Evolutionary conservation across 2,797 vertebrate species (phyloP).

Genomic region (Gobio occitaniae): DNA sequence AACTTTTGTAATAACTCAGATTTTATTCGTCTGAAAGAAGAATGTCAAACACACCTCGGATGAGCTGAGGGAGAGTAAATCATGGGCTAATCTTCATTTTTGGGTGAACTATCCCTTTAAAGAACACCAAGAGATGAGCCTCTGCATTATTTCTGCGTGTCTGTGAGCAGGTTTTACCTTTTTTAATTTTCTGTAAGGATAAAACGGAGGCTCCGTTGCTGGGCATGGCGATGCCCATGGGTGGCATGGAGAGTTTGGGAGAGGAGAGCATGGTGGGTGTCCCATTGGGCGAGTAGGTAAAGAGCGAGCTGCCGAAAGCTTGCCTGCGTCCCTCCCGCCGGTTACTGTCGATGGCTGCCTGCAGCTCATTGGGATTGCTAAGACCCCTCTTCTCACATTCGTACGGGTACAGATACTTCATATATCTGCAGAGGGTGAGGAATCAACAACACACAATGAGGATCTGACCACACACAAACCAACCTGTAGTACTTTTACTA

Average conservation of each 20-base stretch:
- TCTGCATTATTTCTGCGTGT: neutral
- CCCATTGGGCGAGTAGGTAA: constrained; percentile 90
- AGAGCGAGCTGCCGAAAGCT: constrained; percentile 91
- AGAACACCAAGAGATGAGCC: too few relatives aligned
- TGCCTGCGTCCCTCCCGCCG: constrained; percentile 92
- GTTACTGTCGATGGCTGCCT: constrained; percentile 97
- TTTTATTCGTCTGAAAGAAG: too few relatives aligned
- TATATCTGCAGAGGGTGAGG: constrained; percentile 82
- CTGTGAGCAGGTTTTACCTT: constrained; percentile 79
- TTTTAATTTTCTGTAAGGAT: constrained; percentile 90
- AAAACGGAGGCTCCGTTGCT: constrained; percentile 87
- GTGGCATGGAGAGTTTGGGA: constrained; percentile 84
- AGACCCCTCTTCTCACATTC: constrained; percentile 95
- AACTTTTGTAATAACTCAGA: too few relatives aligned
- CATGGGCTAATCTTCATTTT: too few relatives aligned
- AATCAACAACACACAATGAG: neutral
- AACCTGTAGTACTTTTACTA: neutral
- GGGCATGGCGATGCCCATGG: constrained; percentile 78
- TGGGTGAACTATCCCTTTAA: too few relatives aligned
- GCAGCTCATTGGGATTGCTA: constrained; percentile 96
- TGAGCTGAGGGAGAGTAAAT: too few relatives aligned
- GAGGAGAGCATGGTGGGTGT: constrained; percentile 91
- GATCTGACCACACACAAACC: neutral
- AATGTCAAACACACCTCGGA: too few relatives aligned
- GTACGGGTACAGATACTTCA: constrained; percentile 98